Percentiles rank a stretch among this genome's conserved stretches.
These are phyloP conservation scores for Aphidoletes aphidimyza DNA, from an alignment of 2,888 invertebrate species.

Conservation along the genomic window DNA sequence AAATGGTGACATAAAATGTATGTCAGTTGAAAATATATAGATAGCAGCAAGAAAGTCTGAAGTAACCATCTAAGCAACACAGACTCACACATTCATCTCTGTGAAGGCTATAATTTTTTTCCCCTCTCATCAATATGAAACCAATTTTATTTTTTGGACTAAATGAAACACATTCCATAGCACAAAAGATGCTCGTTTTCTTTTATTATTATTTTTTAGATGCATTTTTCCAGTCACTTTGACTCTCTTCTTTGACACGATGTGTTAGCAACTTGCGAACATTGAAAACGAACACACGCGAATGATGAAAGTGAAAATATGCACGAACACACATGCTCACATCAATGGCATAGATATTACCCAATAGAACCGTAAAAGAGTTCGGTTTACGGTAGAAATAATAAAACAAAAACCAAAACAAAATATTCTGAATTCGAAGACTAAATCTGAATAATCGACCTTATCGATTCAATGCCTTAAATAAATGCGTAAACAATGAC, in stretches of 20 bases:
- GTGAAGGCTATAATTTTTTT: background rate
- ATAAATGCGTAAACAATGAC: too few relatives aligned
- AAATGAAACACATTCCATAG: conserved; percentile 8
- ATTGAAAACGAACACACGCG: background rate
- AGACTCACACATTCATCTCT: background rate
- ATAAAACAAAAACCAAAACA: too few relatives aligned
- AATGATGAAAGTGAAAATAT: background rate
- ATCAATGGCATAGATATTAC: background rate
- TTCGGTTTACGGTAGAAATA: background rate
- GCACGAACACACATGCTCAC: background rate
- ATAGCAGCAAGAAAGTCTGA: background rate
- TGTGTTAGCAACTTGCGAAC: background rate
- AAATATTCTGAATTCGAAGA: background rate
- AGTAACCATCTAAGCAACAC: too few relatives aligned
- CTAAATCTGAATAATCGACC: too few relatives aligned
- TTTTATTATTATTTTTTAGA: background rate
- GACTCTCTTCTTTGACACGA: background rate
- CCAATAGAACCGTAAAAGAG: background rate
- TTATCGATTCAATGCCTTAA: too few relatives aligned
- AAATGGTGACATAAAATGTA: background rate
- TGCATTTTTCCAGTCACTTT: too few relatives aligned
- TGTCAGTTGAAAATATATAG: background rate
- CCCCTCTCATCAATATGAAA: background rate
- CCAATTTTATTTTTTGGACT: background rate
- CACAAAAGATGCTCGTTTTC: conserved; percentile 13